Evolutionary conservation across 2,113 vertebrate species (phyloP).

Genomic region (Oryzias javanicus): DNA sequence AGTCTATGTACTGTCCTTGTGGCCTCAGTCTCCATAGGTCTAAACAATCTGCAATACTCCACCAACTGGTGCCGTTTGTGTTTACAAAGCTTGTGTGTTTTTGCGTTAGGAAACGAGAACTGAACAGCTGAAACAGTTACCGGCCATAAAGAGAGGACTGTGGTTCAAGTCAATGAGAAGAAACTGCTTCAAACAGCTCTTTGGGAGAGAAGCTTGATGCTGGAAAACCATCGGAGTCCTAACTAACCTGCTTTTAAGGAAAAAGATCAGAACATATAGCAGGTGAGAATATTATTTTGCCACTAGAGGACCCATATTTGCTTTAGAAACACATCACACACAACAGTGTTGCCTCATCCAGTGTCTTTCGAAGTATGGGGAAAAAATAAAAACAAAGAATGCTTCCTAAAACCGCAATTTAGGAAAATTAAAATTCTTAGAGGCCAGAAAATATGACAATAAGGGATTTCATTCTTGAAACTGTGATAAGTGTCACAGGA

Average conservation of each 20-base stretch:
- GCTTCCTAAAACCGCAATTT: no score
- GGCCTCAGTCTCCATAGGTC: slow-evolving; percentile 14
- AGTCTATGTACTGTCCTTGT: slow-evolving; percentile 42
- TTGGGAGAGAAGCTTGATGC: slow-evolving; percentile 12
- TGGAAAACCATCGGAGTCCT: background rate
- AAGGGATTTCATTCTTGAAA: no score
- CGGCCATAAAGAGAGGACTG: slow-evolving; percentile 19
- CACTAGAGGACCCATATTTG: no score
- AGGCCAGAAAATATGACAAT: no score
- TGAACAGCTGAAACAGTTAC: slow-evolving; percentile 62
- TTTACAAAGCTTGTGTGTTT: slow-evolving; percentile 9
- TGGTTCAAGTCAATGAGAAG: slow-evolving; percentile 44
- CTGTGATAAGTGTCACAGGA: no score
- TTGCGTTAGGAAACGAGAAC: slow-evolving; percentile 7
- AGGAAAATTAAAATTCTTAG: no score
- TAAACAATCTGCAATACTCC: slow-evolving; percentile 17
- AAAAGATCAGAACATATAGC: background rate
- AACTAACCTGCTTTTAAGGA: background rate
- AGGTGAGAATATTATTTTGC: no score
- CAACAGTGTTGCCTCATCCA: no score
- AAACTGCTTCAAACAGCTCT: slow-evolving; percentile 54
- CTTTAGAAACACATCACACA: no score
- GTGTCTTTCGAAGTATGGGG: no score
- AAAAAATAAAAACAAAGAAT: no score
- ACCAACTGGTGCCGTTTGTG: slow-evolving; percentile 43